Evolutionary conservation across 2,797 vertebrate species (phyloP).

Genomic region (Melopsittacus undulatus): DNA sequence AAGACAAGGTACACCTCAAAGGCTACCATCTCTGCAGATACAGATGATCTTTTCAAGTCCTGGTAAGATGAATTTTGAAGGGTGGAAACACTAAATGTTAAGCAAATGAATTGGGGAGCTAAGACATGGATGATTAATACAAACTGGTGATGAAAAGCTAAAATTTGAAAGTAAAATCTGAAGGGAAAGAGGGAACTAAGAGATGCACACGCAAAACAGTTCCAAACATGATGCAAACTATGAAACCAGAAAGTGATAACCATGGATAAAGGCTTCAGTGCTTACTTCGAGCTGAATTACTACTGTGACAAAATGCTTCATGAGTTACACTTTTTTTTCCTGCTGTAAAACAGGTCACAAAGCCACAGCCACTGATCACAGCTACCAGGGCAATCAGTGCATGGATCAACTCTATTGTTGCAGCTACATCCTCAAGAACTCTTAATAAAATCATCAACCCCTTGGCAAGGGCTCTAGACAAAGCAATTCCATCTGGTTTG

Average conservation of each 20-base stretch:
- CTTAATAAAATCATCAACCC: not conserved
- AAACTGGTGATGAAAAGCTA: not conserved
- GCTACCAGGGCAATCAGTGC: not conserved
- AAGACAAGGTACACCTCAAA: not conserved
- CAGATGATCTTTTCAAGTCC: not conserved
- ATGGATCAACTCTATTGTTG: not conserved
- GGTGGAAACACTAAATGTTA: not conserved
- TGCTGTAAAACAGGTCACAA: not conserved
- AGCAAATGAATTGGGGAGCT: not conserved
- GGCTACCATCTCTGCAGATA: not conserved
- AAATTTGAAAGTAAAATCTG: not conserved
- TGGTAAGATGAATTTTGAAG: not conserved
- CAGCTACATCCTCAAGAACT: not conserved
- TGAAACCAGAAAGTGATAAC: not conserved
- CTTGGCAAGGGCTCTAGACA: not conserved
- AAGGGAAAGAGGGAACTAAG: not conserved
- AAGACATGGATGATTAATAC: not conserved
- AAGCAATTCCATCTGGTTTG: not conserved
- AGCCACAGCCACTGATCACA: not conserved
- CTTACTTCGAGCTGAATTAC: not conserved
- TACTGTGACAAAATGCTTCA: not conserved
- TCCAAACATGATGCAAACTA: not conserved
- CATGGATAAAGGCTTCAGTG: not conserved
- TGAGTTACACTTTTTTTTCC: accelerated
- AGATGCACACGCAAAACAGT: not conserved